Evolutionary conservation across 2,113 vertebrate species (phyloP).

Genomic region (Limnothrissa miodon): DNA sequence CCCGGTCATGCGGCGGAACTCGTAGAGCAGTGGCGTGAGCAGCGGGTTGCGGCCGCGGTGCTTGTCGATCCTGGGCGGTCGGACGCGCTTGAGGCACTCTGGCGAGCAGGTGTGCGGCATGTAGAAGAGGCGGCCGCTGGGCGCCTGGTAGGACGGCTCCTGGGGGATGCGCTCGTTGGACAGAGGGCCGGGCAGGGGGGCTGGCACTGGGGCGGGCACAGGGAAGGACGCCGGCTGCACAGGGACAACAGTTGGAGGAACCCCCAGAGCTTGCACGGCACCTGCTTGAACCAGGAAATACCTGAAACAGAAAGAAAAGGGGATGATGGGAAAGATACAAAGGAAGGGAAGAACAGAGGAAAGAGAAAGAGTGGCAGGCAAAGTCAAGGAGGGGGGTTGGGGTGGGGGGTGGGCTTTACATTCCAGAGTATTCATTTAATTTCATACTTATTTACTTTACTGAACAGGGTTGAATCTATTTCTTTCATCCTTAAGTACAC

Average conservation of each 20-base stretch:
- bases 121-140: conserved; percentile 91
- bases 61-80: conserved; percentile 68
- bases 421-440: too few species aligned
- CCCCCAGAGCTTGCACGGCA: conserved; percentile 16
- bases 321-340: neutral
- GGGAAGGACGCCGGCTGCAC: conserved; percentile 3
- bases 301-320: conserved; percentile 26
- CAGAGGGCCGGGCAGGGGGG: conserved; percentile 19
- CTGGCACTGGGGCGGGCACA: neutral
- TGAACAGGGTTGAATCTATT: too few species aligned
- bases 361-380: too few species aligned
- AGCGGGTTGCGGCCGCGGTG: conserved; percentile 90
- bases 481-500: too few species aligned
- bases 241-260: neutral
- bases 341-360: neutral
- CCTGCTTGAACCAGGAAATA: conserved; percentile 33
- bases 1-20: conserved; percentile 93
- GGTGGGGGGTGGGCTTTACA: too few species aligned
- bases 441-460: too few species aligned
- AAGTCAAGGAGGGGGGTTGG: too few species aligned
- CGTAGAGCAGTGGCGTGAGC: conserved; percentile 88
- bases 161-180: conserved; percentile 75
- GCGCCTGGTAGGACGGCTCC: conserved; percentile 86
- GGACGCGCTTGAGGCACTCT: conserved; percentile 81
- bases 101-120: conserved; percentile 82